Conservation (phyloP, 2,888 invertebrate genomes). For the Dynastes grantii region DNA sequence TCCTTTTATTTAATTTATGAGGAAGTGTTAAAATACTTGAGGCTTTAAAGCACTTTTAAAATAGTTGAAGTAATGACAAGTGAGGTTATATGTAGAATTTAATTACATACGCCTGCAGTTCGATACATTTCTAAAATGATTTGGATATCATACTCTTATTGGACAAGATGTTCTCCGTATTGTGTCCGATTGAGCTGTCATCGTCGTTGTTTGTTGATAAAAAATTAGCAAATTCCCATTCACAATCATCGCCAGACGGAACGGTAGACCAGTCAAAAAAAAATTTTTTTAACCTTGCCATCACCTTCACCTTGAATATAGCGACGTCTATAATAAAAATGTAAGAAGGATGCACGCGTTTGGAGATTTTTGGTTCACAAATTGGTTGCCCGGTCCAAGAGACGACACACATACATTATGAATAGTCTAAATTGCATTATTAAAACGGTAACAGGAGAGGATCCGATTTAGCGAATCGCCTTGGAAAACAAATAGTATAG, state of each 20-base stretch:
- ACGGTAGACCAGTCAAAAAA: constrained; percentile 30
- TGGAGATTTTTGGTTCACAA: constrained; percentile 49
- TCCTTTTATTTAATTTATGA: too few relatives aligned
- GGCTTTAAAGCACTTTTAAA: too few relatives aligned
- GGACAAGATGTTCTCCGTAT: too few relatives aligned
- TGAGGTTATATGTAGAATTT: too few relatives aligned
- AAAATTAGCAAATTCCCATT: constrained; percentile 3
- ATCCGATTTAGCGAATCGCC: background rate
- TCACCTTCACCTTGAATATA: constrained; percentile 54
- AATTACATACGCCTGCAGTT: too few relatives aligned
- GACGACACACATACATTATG: constrained; percentile 40
- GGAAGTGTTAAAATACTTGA: too few relatives aligned
- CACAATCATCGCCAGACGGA: background rate
- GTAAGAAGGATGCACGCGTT: constrained; percentile 47
- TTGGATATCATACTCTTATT: too few relatives aligned
- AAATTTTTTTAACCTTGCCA: constrained; percentile 53
- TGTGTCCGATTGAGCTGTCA: too few relatives aligned
- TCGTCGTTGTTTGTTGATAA: too few relatives aligned
- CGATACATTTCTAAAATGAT: too few relatives aligned
- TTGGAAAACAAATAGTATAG: too few relatives aligned
- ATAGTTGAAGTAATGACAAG: too few relatives aligned
- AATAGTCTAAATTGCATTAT: constrained; percentile 34
- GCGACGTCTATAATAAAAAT: constrained; percentile 5
- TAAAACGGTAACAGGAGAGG: constrained; percentile 5
- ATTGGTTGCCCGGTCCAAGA: constrained; percentile 27